These are phyloP conservation scores for Lochmaea capreae DNA, from an alignment of 2,888 invertebrate genomes.

Conservation along the genomic window DNA sequence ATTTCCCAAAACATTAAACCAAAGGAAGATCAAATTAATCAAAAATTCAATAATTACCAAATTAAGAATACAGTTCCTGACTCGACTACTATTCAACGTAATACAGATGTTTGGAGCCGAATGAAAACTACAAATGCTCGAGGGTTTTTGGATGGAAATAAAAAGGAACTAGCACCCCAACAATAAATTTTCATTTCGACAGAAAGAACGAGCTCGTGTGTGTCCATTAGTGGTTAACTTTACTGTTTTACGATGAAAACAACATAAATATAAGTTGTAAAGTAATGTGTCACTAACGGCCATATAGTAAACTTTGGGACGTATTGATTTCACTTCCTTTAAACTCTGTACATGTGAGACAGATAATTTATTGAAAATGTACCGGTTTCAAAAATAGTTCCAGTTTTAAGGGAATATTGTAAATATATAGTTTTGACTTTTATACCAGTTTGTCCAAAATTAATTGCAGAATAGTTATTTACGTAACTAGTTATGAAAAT, in stretches of 20 bases:
- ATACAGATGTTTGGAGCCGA: slow-evolving; percentile 14
- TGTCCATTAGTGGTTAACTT: slow-evolving; percentile 37
- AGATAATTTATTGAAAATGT: slow-evolving; percentile 1
- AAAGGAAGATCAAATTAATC: too few relatives aligned
- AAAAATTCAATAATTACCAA: too few relatives aligned
- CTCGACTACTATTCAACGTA: slow-evolving; percentile 11
- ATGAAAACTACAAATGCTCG: not conserved
- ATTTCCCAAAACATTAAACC: too few relatives aligned
- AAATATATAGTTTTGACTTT: too few relatives aligned
- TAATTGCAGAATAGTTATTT: too few relatives aligned
- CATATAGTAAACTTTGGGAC: slow-evolving; percentile 27
- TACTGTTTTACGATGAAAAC: slow-evolving; percentile 33
- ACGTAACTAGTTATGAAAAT: too few relatives aligned
- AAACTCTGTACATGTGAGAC: slow-evolving; percentile 7
- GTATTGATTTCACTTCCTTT: slow-evolving; percentile 20
- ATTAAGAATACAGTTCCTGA: not conserved
- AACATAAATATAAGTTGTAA: slow-evolving; percentile 36
- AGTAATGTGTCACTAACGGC: slow-evolving; percentile 35
- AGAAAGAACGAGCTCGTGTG: slow-evolving; percentile 35
- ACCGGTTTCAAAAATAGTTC: too few relatives aligned
- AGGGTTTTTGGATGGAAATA: slow-evolving; percentile 5
- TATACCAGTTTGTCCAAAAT: too few relatives aligned
- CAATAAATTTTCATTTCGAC: slow-evolving; percentile 35
- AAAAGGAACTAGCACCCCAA: slow-evolving; percentile 12
- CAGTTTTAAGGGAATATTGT: too few relatives aligned